Base-by-base conservation (phyloP, 2,888 invertebrate genomes). In the Catonia carolina region DNA sequence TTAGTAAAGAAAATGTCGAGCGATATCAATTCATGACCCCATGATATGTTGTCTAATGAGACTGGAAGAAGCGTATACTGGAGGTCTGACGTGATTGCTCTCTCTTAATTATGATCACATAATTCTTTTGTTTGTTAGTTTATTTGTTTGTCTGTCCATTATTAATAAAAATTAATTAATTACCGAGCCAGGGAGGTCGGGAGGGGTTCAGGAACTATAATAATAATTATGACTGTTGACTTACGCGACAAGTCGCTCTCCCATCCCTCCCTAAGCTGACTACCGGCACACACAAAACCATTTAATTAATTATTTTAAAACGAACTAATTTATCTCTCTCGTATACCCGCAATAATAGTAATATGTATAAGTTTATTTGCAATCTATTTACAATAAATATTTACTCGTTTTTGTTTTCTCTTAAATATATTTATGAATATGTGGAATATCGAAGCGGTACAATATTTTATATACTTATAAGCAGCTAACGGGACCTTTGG, bases 401-500 rank as follows among this genome's bases (percentile, higher is more conserved):
- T 27, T 15, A 47, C 15, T 47, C 47, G 47, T 47, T 47, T 42
- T 27, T 27, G 27, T 27, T 27, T 27, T 27, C 27, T 8, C 8
- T 27, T 27, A 27, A 27, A 6, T 6, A 47, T 47, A 27, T 27
- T 27, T 27, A 27, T 27, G 15, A 47, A 47, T 47, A 27, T 47
- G 8, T 27, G 27, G 27, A 27, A 27, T 27, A 27, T 47, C 20
- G 14, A 47, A 47, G 47, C 47, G 27, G 47, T 47, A 47, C 27
- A 27, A 47, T 23, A 27, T 47, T 36, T 54, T 37, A 47, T 54
- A 45, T 53, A 53, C 47, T 37, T 36, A 39, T 23, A 36, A 47
- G 49, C 51, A 56, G 51, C 56, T 56, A 56, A 56, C 35, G 35
- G 33, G 51, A 56, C 50, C 56, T 56, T 56, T 56, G 56, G 56